phyloP scores from a whole-genome alignment of 1,140 invertebrate genomes.

The Macrotrachela quadricornifera region DNA sequence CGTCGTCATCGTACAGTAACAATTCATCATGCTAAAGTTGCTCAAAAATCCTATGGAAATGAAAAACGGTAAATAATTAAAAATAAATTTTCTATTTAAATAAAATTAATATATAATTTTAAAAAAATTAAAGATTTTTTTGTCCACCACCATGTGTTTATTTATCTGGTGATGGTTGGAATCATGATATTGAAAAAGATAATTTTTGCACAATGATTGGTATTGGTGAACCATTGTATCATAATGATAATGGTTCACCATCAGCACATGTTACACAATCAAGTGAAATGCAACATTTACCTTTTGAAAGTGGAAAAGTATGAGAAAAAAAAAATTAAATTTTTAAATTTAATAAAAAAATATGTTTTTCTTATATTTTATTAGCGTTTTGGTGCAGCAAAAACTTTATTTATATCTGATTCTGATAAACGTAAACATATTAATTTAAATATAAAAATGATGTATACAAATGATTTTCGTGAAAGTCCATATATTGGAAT shows the following conservation, averaged over 20 bases:
- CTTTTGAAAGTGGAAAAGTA: background rate
- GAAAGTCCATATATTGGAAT: constrained; percentile 65
- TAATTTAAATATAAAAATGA: constrained; percentile 95
- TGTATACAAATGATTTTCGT: constrained; percentile 67
- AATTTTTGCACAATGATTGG: background rate
- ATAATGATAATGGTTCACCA: no score
- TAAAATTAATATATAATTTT: no score
- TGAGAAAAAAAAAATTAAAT: no score
- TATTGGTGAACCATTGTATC: no score
- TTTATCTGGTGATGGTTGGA: constrained; percentile 87
- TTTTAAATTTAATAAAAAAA: background rate
- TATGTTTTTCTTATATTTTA: constrained; percentile 12
- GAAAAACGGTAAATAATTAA: constrained; percentile 52
- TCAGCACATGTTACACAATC: no score
- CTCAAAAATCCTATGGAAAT: constrained; percentile 98
- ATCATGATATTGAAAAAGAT: constrained; percentile 61
- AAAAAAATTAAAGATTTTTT: constrained; percentile 48
- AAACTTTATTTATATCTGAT: constrained; percentile 95
- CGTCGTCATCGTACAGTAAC: constrained; percentile 84
- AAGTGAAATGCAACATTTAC: constrained; percentile 5
- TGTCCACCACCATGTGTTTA: constrained; percentile 98
- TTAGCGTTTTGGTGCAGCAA: constrained; percentile 94
- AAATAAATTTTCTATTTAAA: background rate
- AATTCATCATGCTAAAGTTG: constrained; percentile 86
- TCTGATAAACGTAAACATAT: constrained; percentile 98